Evolutionary conservation across 2,888 invertebrate species (phyloP), one percentile per base, ranked within the genome.

Genomic region (Drosophila mulleri): DNA sequence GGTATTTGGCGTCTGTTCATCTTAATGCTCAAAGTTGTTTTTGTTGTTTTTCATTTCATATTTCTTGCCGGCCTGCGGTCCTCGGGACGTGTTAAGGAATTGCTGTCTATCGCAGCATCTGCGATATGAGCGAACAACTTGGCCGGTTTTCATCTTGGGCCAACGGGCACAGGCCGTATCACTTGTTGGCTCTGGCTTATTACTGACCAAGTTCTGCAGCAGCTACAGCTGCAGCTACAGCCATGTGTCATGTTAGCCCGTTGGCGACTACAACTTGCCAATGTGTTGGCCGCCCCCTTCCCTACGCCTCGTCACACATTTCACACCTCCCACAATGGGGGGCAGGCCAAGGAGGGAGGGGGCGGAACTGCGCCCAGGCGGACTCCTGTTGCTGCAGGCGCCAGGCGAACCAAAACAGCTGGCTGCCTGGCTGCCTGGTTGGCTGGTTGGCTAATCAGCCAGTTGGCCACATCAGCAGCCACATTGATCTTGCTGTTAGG

Each of bases 251-350:
- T 83, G 83, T 83, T 74, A 64, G 53, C 69, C 77, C 80, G 71
- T 62, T 71, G 80, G 84, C 85, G 50, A 66, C 65, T 52, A 54
- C 54, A 66, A 35, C 74, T 60, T 67, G 72, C 69, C 79, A 74
- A 74, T 70, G 71, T 75, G 70, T 54, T 73, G 69, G 52, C 44
- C 56, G 56, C 45, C 54, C 59, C 23, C n/a, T 41, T 54, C 54
- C 35, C 26, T 6, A 32, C n/a, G 18, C 48, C 48, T 54, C 18
- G 52, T 37, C 62, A 65, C 66, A 59, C n/a, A 72, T 76, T 84
- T 84, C 84, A 83, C 84, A 84, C 84, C 84, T 84, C 87, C 88
- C 88, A 85, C 88, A 80, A 85, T 64, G 68, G 67, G 47, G 41
- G 12, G 42, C 41, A 53, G 26, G 41, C 14, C 7, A 8, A 11